Base-by-base conservation (phyloP, 2,113 vertebrate genomes). In the Leptobrachium leishanense region DNA sequence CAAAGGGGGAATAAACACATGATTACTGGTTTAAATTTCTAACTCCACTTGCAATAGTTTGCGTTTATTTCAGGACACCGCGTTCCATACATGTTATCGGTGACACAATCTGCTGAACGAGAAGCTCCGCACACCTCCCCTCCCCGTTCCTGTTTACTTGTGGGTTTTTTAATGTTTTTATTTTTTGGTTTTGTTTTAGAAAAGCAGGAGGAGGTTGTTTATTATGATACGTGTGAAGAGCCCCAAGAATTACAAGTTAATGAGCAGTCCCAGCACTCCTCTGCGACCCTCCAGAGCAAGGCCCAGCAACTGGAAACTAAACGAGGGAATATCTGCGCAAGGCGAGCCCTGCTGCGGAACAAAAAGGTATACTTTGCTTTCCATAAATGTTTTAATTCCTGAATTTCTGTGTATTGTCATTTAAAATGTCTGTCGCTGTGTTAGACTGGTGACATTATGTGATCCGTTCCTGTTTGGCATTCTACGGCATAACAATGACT, bases 181-280 rank as follows among this genome's bases (percentile, higher is more conserved):
- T 31, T 31, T 31, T 31, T 31, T 31, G 20, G 0, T 31, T 31
- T 8, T 84, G 89, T 89, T 91, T 77, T 87, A 99, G 98, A 99
- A 81, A 91, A 95, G 87, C 94, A 95, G 86, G 95, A 98, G 82
- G 95, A 98, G 91, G 97, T 99, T 85, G 91, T 98, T 83, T 99
- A 99, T 85, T 98, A 98, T 0, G 96, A 99, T 72, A 92, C 97
- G 0, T 98, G 94, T 85, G 95, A 99, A 88, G 95, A 93, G 73
- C 93, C 90, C 0, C 93, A 96, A 85, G 96, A 98, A 84, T 93
- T 99, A 72, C 86, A 91, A 82, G 91, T 88, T 65, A 39, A 91
- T 77, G 83, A 89, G 44, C 82, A 86, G 63, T 84, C 43, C 0
- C 88, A 83, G 8, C 81, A 86, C 10, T 76, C 83, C 2, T 79